These are phyloP conservation scores for Bujurquina vittata DNA, from an alignment of 2,113 vertebrate species.

Conservation along the genomic window DNA sequence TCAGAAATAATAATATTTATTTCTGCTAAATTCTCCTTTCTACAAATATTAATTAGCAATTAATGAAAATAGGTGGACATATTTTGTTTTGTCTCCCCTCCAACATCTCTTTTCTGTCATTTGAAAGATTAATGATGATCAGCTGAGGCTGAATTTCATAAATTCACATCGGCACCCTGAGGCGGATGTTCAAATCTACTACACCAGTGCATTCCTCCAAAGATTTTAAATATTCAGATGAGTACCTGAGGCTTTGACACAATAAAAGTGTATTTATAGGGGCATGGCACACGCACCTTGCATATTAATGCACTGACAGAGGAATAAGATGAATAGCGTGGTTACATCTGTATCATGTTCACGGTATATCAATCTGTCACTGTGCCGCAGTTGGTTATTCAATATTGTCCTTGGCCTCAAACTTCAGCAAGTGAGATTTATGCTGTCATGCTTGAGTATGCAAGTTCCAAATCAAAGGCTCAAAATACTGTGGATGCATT, in stretches of 20 bases:
- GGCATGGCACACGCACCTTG: slow-evolving; percentile 68
- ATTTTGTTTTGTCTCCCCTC: slow-evolving; percentile 7
- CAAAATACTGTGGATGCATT: slow-evolving; percentile 23
- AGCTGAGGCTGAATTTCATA: slow-evolving; percentile 54
- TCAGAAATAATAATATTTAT: not conserved
- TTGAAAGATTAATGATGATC: slow-evolving; percentile 65
- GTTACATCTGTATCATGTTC: slow-evolving; percentile 70
- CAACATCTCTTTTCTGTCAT: slow-evolving; percentile 52
- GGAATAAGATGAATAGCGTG: slow-evolving; percentile 62
- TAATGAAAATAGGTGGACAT: slow-evolving; percentile 10
- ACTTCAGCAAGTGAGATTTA: slow-evolving; percentile 66
- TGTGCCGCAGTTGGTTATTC: slow-evolving; percentile 60
- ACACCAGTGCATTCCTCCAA: slow-evolving; percentile 70
- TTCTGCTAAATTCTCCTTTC: not conserved
- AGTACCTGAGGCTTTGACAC: slow-evolving; percentile 63
- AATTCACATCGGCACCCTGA: slow-evolving; percentile 48
- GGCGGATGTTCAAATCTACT: slow-evolving; percentile 56
- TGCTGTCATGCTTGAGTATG: slow-evolving; percentile 31
- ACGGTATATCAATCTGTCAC: slow-evolving; percentile 72
- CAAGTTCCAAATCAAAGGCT: slow-evolving; percentile 42
- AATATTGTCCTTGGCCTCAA: slow-evolving; percentile 75
- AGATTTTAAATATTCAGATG: slow-evolving; percentile 78
- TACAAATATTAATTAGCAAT: slow-evolving; percentile 4
- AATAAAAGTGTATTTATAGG: slow-evolving; percentile 78
- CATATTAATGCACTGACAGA: slow-evolving; percentile 69